A percentile compares a stretch with the other conserved stretches of the same genome.
Evolutionary conservation across 2,888 invertebrate species (phyloP).

Genomic region (Zygaena filipendulae): DNA sequence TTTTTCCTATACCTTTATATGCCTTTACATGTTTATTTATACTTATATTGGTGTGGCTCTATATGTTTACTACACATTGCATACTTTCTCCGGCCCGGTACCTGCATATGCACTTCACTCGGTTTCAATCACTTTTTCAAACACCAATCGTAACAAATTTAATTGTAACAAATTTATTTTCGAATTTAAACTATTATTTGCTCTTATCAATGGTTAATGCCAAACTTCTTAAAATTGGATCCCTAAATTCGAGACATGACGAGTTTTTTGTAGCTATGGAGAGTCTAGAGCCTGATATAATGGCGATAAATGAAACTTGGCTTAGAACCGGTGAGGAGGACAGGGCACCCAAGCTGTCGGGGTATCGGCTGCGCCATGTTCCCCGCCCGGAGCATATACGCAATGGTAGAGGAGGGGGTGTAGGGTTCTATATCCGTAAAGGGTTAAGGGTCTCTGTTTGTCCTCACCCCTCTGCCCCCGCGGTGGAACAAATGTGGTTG

Average conservation of each 20-base stretch:
- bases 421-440: constrained; percentile 21
- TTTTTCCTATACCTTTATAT: too few relatives aligned
- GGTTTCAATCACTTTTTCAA: too few relatives aligned
- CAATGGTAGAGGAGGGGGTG: constrained; percentile 2
- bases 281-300: background rate
- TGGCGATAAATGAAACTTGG: constrained; percentile 8
- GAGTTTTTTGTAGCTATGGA: constrained; percentile 3
- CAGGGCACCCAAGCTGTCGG: background rate
- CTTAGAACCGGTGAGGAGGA: constrained; percentile 2
- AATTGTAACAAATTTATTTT: too few relatives aligned
- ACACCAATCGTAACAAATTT: too few relatives aligned
- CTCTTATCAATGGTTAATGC: too few relatives aligned
- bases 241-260: constrained; percentile 2
- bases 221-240: constrained; percentile 3
- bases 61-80: too few relatives aligned
- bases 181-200: too few relatives aligned
- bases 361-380: constrained; percentile 2
- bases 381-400: background rate
- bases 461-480: background rate
- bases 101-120: too few relatives aligned
- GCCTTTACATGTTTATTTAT: too few relatives aligned
- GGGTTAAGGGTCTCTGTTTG: background rate
- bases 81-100: too few relatives aligned
- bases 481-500: constrained; percentile 7
- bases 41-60: too few relatives aligned